Evolutionary conservation across 2,888 invertebrate species (phyloP).

Genomic region (Lasioglossum marginatum): DNA sequence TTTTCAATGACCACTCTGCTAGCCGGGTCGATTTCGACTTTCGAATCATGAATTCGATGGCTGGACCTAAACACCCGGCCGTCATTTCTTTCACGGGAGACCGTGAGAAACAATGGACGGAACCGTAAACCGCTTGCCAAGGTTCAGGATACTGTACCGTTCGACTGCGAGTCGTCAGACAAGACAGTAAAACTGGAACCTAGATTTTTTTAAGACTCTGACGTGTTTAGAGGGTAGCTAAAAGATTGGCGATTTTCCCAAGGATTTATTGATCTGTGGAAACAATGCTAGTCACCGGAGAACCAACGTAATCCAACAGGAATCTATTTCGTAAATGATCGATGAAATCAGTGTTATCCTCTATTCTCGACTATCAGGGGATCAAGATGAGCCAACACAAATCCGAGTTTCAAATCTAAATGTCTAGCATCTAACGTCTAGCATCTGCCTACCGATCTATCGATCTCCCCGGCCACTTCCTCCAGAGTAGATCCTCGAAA

Average conservation of each 20-base stretch:
- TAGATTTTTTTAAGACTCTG: background rate
- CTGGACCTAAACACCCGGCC: background rate
- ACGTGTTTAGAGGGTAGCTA: background rate
- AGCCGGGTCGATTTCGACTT: slow-evolving; percentile 7
- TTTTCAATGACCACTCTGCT: background rate
- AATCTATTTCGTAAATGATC: background rate
- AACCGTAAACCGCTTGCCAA: background rate
- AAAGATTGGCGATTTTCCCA: background rate
- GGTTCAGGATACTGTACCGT: background rate
- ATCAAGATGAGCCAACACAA: background rate
- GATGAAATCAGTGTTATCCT: background rate
- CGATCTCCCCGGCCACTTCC: background rate
- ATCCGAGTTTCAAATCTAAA: background rate
- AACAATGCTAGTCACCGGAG: background rate
- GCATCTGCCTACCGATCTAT: background rate
- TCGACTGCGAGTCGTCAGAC: background rate
- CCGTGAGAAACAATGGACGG: slow-evolving; percentile 3
- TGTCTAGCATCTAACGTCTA: background rate
- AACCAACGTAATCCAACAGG: background rate
- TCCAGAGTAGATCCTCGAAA: background rate
- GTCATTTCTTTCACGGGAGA: background rate
- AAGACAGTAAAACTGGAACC: background rate
- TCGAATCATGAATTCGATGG: background rate
- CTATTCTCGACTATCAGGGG: background rate
- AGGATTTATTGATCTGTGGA: background rate